Evolutionary conservation across 2,797 vertebrate genomes (phyloP).

Genomic region (Rhynchotus rufescens): DNA sequence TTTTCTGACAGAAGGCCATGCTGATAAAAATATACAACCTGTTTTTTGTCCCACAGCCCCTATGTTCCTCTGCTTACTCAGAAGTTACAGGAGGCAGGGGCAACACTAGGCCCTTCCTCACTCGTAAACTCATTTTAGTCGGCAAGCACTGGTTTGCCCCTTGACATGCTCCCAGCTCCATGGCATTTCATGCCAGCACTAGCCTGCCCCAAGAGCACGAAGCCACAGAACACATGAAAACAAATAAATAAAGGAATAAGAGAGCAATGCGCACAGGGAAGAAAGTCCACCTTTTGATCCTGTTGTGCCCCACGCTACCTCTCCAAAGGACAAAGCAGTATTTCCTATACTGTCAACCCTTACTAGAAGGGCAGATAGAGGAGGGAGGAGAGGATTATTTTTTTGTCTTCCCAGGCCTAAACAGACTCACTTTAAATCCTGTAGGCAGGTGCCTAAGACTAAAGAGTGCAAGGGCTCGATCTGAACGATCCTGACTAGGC

Average conservation of each 20-base stretch:
- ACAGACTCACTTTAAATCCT: constrained; percentile 59
- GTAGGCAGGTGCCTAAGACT: neutral
- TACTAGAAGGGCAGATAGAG: neutral
- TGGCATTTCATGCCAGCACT: neutral
- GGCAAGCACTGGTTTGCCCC: neutral
- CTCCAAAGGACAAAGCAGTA: constrained; percentile 29
- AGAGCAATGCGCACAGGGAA: neutral
- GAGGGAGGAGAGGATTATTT: neutral
- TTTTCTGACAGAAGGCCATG: neutral
- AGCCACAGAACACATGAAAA: neutral
- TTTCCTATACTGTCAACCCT: neutral
- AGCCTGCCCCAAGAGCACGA: neutral
- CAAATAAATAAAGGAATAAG: neutral
- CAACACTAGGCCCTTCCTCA: neutral
- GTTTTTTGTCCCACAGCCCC: neutral
- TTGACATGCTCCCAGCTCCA: neutral
- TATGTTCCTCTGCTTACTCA: neutral
- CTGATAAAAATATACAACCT: constrained; percentile 21
- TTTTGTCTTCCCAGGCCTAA: constrained; percentile 6
- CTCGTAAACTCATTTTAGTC: neutral
- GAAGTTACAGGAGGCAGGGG: neutral
- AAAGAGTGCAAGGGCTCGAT: constrained; percentile 1
- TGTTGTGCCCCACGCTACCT: neutral
- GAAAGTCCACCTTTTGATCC: neutral
- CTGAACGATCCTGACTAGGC: neutral